Conservation (phyloP, 2,113 vertebrate species). For the Sturnira hondurensis region DNA sequence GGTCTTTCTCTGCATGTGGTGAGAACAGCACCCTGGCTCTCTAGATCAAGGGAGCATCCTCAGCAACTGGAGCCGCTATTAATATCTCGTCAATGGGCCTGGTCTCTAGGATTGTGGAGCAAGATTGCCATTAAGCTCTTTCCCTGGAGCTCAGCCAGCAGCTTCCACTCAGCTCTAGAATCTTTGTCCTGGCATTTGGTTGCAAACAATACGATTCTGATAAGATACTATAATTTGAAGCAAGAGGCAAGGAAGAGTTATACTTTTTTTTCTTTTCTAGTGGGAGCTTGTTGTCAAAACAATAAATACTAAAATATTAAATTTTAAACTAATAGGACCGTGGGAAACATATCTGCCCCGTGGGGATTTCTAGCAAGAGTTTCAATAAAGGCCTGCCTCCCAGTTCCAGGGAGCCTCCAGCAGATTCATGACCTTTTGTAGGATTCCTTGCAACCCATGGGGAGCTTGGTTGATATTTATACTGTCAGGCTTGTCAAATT, state of each 20-base stretch:
- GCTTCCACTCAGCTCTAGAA: neutral
- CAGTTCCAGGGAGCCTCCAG: neutral
- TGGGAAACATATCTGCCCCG: neutral
- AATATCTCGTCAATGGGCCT: neutral
- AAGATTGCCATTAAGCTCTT: neutral
- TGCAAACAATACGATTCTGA: slow-evolving; percentile 24
- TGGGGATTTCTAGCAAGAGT: neutral
- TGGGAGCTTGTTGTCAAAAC: neutral
- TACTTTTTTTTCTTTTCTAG: neutral
- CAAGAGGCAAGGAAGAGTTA: neutral
- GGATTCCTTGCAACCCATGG: neutral
- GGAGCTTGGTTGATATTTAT: neutral
- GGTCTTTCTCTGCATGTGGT: neutral
- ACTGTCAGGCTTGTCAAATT: neutral
- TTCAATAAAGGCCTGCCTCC: neutral
- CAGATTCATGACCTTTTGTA: neutral
- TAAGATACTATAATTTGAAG: neutral
- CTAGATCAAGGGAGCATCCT: neutral
- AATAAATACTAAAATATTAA: slow-evolving; percentile 26
- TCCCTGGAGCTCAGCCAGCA: neutral
- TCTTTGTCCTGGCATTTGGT: neutral
- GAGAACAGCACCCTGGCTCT: neutral
- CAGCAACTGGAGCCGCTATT: neutral
- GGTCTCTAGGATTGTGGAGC: neutral
- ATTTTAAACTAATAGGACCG: slow-evolving; percentile 48